phyloP scores from a whole-genome alignment of 2,113 vertebrate species.

The Numenius arquata region DNA sequence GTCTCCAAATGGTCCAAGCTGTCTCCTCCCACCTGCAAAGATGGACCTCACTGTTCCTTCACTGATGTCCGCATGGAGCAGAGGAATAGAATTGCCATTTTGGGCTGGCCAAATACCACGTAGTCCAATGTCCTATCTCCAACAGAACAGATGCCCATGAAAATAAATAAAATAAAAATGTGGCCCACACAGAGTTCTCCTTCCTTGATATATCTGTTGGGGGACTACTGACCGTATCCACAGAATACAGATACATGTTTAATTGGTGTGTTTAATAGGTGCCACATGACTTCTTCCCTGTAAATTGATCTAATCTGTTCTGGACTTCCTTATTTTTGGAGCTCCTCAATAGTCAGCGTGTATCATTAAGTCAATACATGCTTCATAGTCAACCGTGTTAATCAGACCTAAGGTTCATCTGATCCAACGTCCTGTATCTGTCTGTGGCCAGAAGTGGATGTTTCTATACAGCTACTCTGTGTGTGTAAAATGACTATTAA shows the following conservation, averaged over 20 bases:
- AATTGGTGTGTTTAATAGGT: too few relatives aligned
- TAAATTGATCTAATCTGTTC: background rate
- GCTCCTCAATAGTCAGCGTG: background rate
- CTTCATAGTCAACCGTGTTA: background rate
- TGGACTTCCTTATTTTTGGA: background rate
- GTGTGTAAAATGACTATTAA: background rate
- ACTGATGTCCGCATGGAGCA: background rate
- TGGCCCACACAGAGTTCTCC: background rate
- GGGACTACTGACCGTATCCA: background rate
- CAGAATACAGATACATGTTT: too few relatives aligned
- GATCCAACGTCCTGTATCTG: background rate
- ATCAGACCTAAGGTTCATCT: background rate
- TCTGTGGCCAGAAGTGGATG: fast-evolving
- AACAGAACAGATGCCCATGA: background rate
- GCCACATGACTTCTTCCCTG: background rate
- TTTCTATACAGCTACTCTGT: background rate
- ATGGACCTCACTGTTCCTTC: background rate
- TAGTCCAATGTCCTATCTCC: background rate
- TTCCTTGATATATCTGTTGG: background rate
- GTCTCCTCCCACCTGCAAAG: background rate
- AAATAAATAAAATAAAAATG: background rate
- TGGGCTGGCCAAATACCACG: background rate
- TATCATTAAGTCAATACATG: background rate
- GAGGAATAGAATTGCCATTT: background rate
- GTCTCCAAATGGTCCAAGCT: background rate